Percentiles rank a stretch among this genome's conserved stretches.
Evolutionary conservation across 1,140 invertebrate species (phyloP).

Genomic region (Dolichoris vasculosae): DNA sequence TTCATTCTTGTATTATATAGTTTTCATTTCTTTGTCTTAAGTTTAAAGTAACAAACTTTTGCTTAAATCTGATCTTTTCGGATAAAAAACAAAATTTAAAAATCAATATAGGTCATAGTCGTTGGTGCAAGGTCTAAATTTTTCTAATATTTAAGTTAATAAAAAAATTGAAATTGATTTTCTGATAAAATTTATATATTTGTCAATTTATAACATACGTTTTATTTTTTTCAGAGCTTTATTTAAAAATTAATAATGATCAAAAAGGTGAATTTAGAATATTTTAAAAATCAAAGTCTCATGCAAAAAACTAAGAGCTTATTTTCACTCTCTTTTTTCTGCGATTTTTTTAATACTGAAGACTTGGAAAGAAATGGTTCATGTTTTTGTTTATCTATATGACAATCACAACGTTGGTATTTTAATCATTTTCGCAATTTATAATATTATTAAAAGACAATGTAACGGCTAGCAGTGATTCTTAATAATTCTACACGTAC

Average conservation of each 20-base stretch:
- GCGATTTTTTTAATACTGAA: constrained; percentile 47
- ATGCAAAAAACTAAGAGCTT: background rate
- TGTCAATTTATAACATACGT: background rate
- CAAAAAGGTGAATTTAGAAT: background rate
- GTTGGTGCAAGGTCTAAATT: background rate
- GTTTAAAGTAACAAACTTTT: background rate
- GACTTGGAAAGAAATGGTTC: background rate
- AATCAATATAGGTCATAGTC: background rate
- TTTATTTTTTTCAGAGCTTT: too few species aligned
- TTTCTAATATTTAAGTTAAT: background rate
- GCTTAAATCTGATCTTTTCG: background rate
- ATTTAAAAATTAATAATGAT: background rate
- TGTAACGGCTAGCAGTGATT: constrained; percentile 26
- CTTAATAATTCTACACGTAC: constrained; percentile 19
- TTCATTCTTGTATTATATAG: constrained; percentile 33
- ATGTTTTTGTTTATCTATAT: constrained; percentile 35
- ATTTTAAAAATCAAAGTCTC: constrained; percentile 19
- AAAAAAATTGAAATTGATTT: background rate
- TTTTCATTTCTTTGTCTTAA: constrained; percentile 20
- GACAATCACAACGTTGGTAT: constrained; percentile 39
- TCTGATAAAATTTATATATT: background rate
- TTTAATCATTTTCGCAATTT: constrained; percentile 28
- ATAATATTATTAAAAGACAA: constrained; percentile 40
- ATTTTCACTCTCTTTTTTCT: constrained; percentile 8
- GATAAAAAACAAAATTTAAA: background rate